These are phyloP conservation scores for Eupithecia dodoneata DNA, from an alignment of 2,888 invertebrate genomes.

Conservation along the genomic window DNA sequence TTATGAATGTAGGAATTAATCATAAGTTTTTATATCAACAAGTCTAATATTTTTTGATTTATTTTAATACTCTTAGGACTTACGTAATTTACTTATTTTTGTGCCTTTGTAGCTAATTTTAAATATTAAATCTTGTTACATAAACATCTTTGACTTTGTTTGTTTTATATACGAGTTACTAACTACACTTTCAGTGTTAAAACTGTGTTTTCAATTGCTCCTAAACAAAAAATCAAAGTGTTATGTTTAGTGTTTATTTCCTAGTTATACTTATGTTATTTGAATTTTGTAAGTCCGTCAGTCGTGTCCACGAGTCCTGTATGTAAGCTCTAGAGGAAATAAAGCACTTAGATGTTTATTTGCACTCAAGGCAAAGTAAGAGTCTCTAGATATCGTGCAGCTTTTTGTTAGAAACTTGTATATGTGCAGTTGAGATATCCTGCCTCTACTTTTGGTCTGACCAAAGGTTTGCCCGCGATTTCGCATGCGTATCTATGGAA, in stretches of 20 bases:
- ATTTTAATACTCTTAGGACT: constrained; percentile 5
- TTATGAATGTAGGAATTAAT: not conserved
- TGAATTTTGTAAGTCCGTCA: too few species aligned
- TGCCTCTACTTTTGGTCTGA: not conserved
- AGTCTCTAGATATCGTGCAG: not conserved
- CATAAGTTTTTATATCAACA: not conserved
- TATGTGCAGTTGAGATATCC: not conserved
- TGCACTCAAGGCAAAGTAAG: not conserved
- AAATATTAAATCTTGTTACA: not conserved
- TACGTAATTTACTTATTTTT: constrained; percentile 14
- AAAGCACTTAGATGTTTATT: too few species aligned
- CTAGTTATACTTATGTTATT: too few species aligned
- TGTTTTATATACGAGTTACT: constrained; percentile 1
- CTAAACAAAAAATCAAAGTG: too few species aligned
- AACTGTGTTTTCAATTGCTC: not conserved
- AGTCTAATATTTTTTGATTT: constrained; percentile 7
- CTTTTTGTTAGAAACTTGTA: not conserved
- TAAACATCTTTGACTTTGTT: not conserved
- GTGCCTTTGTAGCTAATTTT: constrained; percentile 16
- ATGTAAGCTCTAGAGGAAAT: too few species aligned
- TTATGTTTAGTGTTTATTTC: too few species aligned
- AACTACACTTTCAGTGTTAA: not conserved
- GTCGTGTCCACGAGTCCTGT: too few species aligned
- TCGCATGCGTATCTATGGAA: too few species aligned
- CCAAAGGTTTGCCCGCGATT: not conserved